Percentiles rank a stretch among this genome's conserved stretches.
These are phyloP conservation scores for Bilobella aurantiaca DNA, from an alignment of 1,140 invertebrate species.

Conservation along the genomic window DNA sequence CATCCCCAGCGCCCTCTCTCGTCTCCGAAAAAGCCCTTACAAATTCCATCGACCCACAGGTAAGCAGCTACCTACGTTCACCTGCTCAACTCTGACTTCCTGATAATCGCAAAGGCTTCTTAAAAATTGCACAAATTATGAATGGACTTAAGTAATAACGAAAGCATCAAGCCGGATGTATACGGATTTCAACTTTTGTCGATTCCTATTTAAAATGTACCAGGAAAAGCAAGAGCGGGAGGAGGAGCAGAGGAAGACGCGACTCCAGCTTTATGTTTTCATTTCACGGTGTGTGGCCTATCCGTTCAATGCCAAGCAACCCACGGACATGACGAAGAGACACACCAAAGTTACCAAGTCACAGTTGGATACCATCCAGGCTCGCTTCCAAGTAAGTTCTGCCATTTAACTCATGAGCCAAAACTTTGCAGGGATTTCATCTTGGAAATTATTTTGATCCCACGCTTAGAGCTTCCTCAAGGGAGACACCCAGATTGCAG, in stretches of 20 bases:
- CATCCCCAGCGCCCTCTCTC: slow-evolving; percentile 69
- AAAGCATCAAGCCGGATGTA: too few species aligned
- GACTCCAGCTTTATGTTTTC: slow-evolving; percentile 95
- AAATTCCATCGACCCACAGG: slow-evolving; percentile 35
- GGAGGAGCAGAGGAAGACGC: slow-evolving; percentile 82
- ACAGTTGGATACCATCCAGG: slow-evolving; percentile 88
- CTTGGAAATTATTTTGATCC: slow-evolving; percentile 13
- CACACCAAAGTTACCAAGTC: slow-evolving; percentile 91
- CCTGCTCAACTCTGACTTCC: not conserved
- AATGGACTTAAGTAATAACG: too few species aligned
- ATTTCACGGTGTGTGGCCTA: slow-evolving; percentile 95
- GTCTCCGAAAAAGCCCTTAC: slow-evolving; percentile 60
- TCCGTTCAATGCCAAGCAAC: slow-evolving; percentile 98
- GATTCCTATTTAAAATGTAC: not conserved
- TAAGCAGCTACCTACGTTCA: not conserved
- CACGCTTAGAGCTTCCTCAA: slow-evolving; percentile 66
- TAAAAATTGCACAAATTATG: too few species aligned
- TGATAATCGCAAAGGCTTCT: too few species aligned
- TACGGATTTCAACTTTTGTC: too few species aligned
- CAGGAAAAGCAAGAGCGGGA: slow-evolving; percentile 76
- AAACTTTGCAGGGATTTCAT: not conserved
- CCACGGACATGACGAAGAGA: slow-evolving; percentile 88
- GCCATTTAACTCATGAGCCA: not conserved
- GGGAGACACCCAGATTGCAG: slow-evolving; percentile 94
- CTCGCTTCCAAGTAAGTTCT: slow-evolving; percentile 73